phyloP scores from a whole-genome alignment of 2,888 invertebrate genomes.

The Pachliopta kotzebuea region DNA sequence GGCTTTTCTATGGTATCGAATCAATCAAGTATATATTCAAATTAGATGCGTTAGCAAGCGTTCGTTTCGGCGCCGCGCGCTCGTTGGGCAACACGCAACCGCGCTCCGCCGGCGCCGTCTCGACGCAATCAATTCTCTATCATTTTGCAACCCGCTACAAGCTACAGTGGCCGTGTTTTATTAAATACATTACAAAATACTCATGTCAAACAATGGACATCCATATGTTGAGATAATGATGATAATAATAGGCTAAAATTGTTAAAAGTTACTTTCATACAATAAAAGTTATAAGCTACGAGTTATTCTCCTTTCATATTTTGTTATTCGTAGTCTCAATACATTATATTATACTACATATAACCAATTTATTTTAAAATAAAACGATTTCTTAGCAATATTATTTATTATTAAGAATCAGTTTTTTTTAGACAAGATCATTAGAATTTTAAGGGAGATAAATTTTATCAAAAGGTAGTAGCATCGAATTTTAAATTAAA shows the following conservation, averaged over 20 bases:
- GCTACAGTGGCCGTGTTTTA: not conserved
- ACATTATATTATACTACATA: no score
- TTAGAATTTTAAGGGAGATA: no score
- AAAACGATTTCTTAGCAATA: no score
- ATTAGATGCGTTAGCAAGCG: conserved; percentile 5
- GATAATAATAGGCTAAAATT: not conserved
- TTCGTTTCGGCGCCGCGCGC: conserved; percentile 2
- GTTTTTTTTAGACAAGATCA: no score
- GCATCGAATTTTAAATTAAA: no score
- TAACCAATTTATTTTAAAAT: no score
- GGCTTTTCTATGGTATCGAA: not conserved
- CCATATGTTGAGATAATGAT: not conserved
- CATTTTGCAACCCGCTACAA: not conserved
- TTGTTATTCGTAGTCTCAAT: no score
- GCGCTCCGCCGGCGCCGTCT: conserved; percentile 6
- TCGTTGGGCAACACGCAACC: conserved; percentile 11
- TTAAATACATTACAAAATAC: not conserved
- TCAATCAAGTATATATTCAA: conserved; percentile 13
- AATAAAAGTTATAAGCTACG: no score
- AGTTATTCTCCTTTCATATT: no score
- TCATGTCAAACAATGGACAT: not conserved
- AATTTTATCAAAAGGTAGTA: no score
- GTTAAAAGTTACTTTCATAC: no score
- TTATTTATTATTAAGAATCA: no score
- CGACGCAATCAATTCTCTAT: conserved; percentile 10